Conservation (phyloP, 1,140 invertebrate species). For the Drosophila obscura region DNA sequence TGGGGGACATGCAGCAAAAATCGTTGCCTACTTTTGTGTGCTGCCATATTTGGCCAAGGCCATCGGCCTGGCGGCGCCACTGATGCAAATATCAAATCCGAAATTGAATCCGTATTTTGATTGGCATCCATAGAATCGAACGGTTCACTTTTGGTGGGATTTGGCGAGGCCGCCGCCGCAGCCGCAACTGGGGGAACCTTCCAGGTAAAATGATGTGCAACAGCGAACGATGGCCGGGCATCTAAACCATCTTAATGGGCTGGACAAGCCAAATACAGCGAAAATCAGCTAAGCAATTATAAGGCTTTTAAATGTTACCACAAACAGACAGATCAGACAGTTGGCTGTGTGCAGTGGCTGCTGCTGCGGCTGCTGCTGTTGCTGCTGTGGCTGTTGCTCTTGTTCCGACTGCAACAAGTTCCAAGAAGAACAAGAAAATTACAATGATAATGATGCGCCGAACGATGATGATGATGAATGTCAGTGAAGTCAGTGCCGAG, state of each 20-base stretch:
- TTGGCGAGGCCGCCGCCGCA: constrained; percentile 4
- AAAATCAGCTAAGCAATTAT: constrained; percentile 75
- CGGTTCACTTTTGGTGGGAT: constrained; percentile 10
- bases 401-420: constrained; percentile 51
- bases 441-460: constrained; percentile 19
- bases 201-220: too few relatives aligned
- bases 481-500: constrained; percentile 8
- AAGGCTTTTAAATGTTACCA: constrained; percentile 65
- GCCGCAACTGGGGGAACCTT: too few relatives aligned
- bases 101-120: not conserved
- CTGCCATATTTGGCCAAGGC: constrained; percentile 7
- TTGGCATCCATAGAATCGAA: not conserved
- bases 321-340: constrained; percentile 31
- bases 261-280: constrained; percentile 69
- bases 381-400: constrained; percentile 7
- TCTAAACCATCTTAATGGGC: constrained; percentile 74
- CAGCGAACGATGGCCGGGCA: constrained; percentile 17
- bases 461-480: constrained; percentile 32
- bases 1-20: too few relatives aligned
- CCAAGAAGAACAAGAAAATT: constrained; percentile 51
- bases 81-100: too few relatives aligned
- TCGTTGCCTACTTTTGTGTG: too few relatives aligned
- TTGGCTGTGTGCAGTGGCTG: not conserved
- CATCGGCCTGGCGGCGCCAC: too few relatives aligned
- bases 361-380: not conserved